Percentiles rank a stretch among this genome's conserved stretches.
phyloP scores from a whole-genome alignment of 2,888 invertebrate species.

The Ptycholaimellus sp. region DNA sequence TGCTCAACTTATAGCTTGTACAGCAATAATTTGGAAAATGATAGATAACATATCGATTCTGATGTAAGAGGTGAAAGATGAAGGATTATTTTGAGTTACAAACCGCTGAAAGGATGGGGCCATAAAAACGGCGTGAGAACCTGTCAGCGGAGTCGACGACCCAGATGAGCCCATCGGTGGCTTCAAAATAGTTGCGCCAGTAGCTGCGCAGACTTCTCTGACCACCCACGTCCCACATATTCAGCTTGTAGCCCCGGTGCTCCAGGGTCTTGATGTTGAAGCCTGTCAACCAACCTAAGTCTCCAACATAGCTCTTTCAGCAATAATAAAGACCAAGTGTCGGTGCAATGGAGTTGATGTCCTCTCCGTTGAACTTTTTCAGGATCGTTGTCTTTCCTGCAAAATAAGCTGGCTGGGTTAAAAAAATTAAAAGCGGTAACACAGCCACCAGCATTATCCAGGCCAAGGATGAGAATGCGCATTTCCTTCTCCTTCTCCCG shows the following conservation, averaged over 20 bases:
- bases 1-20: no score
- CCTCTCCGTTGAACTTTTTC: constrained; percentile 87
- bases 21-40: no score
- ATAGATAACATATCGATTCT: no score
- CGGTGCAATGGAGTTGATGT: constrained; percentile 81
- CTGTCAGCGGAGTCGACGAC: constrained; percentile 94
- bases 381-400: constrained; percentile 97
- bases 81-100: no score
- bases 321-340: no score
- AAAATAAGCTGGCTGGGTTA: no score
- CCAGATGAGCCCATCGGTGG: constrained; percentile 87
- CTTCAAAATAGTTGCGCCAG: constrained; percentile 98
- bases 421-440: no score
- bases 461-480: constrained; percentile 78
- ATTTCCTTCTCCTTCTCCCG: constrained; percentile 96
- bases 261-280: constrained; percentile 95
- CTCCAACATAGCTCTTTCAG: no score
- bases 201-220: constrained; percentile 88
- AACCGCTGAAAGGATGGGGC: no score
- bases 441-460: constrained; percentile 97
- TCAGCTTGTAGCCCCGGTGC: constrained; percentile 56
- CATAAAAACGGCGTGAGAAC: no score
- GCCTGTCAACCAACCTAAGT: no score
- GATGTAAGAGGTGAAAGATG: no score
- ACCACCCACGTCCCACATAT: constrained; percentile 98